phyloP scores from a whole-genome alignment of 2,113 vertebrate genomes.

The Scopus umbretta region DNA sequence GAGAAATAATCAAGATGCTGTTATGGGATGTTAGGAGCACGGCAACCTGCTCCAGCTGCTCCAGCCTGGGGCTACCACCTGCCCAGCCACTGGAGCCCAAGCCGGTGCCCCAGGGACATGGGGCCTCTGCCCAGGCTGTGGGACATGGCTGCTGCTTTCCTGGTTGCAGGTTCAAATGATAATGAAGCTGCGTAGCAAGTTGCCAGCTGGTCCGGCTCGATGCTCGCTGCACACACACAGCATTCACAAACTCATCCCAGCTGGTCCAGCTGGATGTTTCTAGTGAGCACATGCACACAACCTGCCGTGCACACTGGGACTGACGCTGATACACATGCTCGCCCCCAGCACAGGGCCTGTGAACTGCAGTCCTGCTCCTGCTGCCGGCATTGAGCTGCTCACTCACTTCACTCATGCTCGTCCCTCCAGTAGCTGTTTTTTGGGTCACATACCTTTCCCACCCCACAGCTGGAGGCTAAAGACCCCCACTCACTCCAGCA shows the following conservation, averaged over 20 bases:
- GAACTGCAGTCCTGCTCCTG: background rate
- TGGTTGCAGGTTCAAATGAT: background rate
- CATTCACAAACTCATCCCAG: background rate
- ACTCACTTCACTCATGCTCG: accelerated
- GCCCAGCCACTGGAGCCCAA: background rate
- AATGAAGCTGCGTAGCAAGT: background rate
- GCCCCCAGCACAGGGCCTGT: background rate
- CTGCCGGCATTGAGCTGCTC: accelerated
- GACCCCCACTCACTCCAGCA: background rate
- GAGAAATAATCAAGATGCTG: background rate
- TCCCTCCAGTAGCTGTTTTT: background rate
- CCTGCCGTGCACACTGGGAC: too few relatives aligned
- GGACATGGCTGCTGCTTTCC: background rate
- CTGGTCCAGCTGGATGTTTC: background rate
- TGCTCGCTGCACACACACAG: background rate
- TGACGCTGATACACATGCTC: background rate
- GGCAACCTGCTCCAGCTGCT: background rate
- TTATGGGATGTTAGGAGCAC: background rate
- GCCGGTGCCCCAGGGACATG: accelerated
- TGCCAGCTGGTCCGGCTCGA: background rate
- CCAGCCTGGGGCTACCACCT: accelerated
- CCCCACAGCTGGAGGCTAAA: background rate
- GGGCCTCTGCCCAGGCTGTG: accelerated
- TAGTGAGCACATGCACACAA: accelerated
- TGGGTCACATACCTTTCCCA: accelerated